These are phyloP conservation scores for Phrynosoma platyrhinos DNA, from an alignment of 2,113 vertebrate species.

Conservation along the genomic window DNA sequence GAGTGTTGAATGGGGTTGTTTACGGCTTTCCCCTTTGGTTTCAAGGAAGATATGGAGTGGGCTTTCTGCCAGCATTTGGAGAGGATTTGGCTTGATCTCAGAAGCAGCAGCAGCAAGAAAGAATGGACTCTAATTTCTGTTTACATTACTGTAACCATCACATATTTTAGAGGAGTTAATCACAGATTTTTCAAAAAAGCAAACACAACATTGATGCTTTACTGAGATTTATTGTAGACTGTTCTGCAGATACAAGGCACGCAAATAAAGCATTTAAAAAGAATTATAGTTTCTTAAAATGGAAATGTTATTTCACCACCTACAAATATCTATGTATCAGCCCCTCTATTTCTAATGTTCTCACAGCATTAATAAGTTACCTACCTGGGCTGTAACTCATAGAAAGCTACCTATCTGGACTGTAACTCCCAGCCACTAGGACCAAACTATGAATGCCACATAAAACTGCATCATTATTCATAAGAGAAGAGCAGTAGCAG, in stretches of 20 bases:
- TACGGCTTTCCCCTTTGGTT: conserved; percentile 48
- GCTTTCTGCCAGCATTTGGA: conserved; percentile 56
- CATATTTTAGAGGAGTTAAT: conserved; percentile 58
- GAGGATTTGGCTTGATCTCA: conserved; percentile 31
- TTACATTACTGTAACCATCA: conserved; percentile 32
- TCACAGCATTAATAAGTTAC: too few species aligned
- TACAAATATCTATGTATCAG: neutral
- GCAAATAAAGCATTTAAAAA: conserved; percentile 3
- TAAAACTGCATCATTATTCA: neutral
- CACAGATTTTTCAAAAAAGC: conserved; percentile 57
- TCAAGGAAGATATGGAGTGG: conserved; percentile 48
- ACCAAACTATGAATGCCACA: too few species aligned
- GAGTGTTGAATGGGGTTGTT: conserved; percentile 61
- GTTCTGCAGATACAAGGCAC: conserved; percentile 11
- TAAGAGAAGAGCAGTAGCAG: neutral
- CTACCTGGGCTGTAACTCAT: too few species aligned
- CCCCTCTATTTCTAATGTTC: neutral
- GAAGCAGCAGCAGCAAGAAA: neutral
- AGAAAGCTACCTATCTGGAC: neutral
- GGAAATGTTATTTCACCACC: conserved; percentile 16
- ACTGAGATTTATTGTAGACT: conserved; percentile 48
- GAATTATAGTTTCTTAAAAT: conserved; percentile 32
- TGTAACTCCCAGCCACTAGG: too few species aligned
- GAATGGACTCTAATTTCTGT: conserved; percentile 31
- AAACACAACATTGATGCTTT: conserved; percentile 48